phyloP scores from a whole-genome alignment of 2,888 invertebrate species.

The Digitonthophagus gazella region DNA sequence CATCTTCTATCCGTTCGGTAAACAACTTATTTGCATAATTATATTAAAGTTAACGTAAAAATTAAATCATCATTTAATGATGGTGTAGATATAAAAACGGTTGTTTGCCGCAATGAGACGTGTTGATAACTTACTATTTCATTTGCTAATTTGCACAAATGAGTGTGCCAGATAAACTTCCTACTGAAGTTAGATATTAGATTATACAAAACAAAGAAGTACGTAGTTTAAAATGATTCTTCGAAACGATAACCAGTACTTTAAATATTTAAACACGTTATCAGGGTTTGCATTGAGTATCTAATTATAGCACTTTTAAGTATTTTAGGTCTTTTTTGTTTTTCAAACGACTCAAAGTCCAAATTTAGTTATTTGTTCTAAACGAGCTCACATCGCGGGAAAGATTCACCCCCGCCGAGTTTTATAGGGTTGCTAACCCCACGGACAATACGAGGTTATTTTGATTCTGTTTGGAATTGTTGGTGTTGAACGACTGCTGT shows the following conservation, averaged over 20 bases:
- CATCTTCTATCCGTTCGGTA: neutral
- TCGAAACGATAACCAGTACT: neutral
- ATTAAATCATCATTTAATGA: no score
- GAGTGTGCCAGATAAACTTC: no score
- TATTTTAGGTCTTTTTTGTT: neutral
- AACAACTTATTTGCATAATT: neutral
- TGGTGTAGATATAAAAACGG: no score
- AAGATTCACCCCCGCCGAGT: neutral
- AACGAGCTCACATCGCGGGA: neutral
- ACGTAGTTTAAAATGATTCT: neutral
- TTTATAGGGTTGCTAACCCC: neutral
- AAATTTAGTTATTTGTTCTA: neutral
- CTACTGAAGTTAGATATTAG: no score
- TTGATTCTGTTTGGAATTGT: neutral
- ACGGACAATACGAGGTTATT: neutral
- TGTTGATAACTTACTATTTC: no score
- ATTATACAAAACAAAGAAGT: neutral
- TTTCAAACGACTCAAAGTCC: neutral
- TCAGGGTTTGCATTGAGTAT: neutral
- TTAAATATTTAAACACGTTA: neutral
- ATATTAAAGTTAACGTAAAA: neutral
- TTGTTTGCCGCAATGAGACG: no score
- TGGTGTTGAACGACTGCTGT: neutral
- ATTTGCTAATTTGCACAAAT: no score
- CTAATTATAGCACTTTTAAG: neutral